Base-by-base conservation (phyloP, 2,113 vertebrate genomes). In the Heterotis niloticus region DNA sequence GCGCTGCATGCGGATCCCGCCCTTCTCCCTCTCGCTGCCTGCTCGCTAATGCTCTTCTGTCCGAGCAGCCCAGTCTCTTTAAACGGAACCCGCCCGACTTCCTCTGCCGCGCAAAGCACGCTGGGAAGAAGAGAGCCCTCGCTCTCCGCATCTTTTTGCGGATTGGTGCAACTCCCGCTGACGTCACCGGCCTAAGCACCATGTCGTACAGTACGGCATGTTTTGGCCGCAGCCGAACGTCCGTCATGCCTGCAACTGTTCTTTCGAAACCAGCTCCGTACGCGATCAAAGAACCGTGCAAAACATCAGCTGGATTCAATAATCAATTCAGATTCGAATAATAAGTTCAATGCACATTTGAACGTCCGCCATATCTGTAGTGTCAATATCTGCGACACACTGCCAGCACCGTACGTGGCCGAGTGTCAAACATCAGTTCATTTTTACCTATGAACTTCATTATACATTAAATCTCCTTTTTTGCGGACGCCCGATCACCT, bases 31-130 rank as follows among this genome's bases (percentile, higher is more conserved):
- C 85, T 86, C 82, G 86, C 84, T 51, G 84, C 87, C 87, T 81
- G 85, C 80, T 85, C 86, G 86, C 78, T 88, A 88, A 86, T 90
- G 87, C 87, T 78, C 68, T 84, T 81, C 83, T 77, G 51, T 81
- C 82, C 29, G 88, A 86, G 91, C 90, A 87, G 91, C 90, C 89
- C 91, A n/a, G 85, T 89, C 88, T 86, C 83, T 64, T 81, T 68
- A 71, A 79, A 89, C 89, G 89, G 90, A 86, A 90, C 75, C 84
- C 79, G 69, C 83, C 84, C 83, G 79, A 90, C 89, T 91, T 92
- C 92, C 90, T 90, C 86, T 81, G 75, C 79, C 83, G 83, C 82
- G 68, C 81, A 72, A 44, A n/a, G 86, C 80, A 84, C 82, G 81
- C 78, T 85, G 84, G 86, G 86, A 82, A 86, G 81, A 78, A 83